Evolutionary conservation across 2,113 vertebrate genomes (phyloP).

Genomic region (Puffinus mauretanicus): DNA sequence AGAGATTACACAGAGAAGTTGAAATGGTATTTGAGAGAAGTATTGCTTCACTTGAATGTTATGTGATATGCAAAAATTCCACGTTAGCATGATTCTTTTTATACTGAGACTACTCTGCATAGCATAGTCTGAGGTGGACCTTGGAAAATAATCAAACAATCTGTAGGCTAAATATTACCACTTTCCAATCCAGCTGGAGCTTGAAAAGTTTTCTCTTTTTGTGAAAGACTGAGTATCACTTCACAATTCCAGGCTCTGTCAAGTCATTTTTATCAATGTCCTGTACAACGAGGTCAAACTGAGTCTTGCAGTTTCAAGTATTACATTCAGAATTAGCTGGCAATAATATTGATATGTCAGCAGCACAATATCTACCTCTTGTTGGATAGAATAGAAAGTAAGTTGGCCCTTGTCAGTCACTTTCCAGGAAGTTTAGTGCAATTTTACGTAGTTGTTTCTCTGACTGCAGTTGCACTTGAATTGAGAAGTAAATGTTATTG

Average conservation of each 20-base stretch:
- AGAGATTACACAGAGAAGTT: background rate
- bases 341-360: background rate
- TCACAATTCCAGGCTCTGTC: background rate
- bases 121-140: background rate
- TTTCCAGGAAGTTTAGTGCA: background rate
- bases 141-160: background rate
- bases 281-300: background rate
- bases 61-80: background rate
- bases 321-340: background rate
- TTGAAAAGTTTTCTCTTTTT: background rate
- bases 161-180: background rate
- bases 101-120: background rate
- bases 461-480: background rate
- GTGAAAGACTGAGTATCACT: background rate
- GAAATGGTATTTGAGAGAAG: background rate
- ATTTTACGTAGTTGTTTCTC: background rate
- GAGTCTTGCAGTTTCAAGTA: background rate
- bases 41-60: background rate
- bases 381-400: background rate
- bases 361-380: background rate
- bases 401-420: background rate
- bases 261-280: background rate
- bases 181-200: background rate
- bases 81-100: background rate
- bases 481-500: background rate